These are phyloP conservation scores for Plotosus lineatus DNA, from an alignment of 2,113 vertebrate genomes.

Conservation along the genomic window DNA sequence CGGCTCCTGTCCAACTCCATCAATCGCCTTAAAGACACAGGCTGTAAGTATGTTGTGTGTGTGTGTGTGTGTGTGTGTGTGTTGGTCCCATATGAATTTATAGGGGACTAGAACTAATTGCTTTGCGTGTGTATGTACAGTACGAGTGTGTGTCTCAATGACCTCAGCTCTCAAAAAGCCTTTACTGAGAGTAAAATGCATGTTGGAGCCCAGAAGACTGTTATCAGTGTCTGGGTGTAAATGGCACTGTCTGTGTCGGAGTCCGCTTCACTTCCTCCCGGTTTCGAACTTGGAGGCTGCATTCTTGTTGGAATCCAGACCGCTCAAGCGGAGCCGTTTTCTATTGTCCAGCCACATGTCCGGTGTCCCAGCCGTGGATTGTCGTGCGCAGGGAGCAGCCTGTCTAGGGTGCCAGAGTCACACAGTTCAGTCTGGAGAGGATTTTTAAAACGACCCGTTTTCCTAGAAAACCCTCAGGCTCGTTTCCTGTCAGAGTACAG, in stretches of 20 bases:
- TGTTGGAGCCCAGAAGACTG: background rate
- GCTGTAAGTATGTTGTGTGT: slow-evolving; percentile 76
- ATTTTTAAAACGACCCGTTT: slow-evolving; percentile 34
- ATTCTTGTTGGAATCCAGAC: background rate
- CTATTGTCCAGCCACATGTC: background rate
- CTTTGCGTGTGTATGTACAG: background rate
- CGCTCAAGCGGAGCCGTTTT: background rate
- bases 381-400: background rate
- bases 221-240: slow-evolving; percentile 22
- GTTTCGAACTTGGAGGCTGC: slow-evolving; percentile 1
- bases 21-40: slow-evolving; percentile 98
- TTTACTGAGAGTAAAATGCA: slow-evolving; percentile 14
- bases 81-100: background rate
- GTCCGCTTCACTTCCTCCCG: background rate
- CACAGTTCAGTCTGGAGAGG: background rate
- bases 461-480: slow-evolving; percentile 48
- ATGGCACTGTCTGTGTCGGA: background rate
- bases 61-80: slow-evolving; percentile 6
- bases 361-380: background rate
- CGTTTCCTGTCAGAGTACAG: slow-evolving; percentile 46
- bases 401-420: background rate
- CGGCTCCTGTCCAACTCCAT: slow-evolving; percentile 97
- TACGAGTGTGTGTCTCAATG: background rate
- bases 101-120: background rate
- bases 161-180: background rate